phyloP scores from a whole-genome alignment of 2,888 invertebrate genomes.

The Zhengitettix transpicula region DNA sequence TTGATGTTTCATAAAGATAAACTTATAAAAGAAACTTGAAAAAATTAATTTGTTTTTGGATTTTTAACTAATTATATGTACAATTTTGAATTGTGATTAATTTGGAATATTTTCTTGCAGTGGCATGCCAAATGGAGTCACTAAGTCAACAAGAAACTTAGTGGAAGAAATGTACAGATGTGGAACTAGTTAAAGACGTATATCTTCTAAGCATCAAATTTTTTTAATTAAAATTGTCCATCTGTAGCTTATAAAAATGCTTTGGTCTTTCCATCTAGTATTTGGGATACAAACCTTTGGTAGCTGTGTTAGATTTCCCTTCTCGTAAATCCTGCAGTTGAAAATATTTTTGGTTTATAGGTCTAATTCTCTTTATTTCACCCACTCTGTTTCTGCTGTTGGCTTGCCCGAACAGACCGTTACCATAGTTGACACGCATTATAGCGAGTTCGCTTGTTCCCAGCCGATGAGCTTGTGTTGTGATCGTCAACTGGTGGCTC shows the following conservation, averaged over 20 bases:
- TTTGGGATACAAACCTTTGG: constrained; percentile 11
- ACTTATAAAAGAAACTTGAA: too few relatives aligned
- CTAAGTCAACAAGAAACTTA: constrained; percentile 9
- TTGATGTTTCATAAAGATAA: too few relatives aligned
- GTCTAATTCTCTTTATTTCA: constrained; percentile 4
- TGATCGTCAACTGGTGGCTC: constrained; percentile 1
- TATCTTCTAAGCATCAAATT: constrained; percentile 10
- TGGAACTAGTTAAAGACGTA: constrained; percentile 9
- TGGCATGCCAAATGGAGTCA: constrained; percentile 14
- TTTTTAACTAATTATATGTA: too few relatives aligned
- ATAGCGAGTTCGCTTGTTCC: constrained; percentile 10
- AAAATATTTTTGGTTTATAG: constrained; percentile 9
- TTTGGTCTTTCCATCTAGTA: constrained; percentile 11
- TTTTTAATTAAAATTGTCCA: constrained; percentile 11
- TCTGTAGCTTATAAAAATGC: constrained; percentile 11
- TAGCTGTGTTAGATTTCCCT: constrained; percentile 12
- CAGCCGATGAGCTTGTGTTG: constrained; percentile 8
- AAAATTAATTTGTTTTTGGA: too few relatives aligned
- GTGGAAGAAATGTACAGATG: constrained; percentile 8
- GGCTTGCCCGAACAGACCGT: constrained; percentile 7
- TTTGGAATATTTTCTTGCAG: constrained; percentile 7
- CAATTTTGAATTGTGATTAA: too few relatives aligned
- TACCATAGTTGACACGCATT: constrained; percentile 8
- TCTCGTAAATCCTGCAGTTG: constrained; percentile 8
- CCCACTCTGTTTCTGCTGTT: constrained; percentile 8